Evolutionary conservation across 1,140 invertebrate species (phyloP), one percentile per base, ranked within the genome.

Genomic region (Sycophila sp.): DNA sequence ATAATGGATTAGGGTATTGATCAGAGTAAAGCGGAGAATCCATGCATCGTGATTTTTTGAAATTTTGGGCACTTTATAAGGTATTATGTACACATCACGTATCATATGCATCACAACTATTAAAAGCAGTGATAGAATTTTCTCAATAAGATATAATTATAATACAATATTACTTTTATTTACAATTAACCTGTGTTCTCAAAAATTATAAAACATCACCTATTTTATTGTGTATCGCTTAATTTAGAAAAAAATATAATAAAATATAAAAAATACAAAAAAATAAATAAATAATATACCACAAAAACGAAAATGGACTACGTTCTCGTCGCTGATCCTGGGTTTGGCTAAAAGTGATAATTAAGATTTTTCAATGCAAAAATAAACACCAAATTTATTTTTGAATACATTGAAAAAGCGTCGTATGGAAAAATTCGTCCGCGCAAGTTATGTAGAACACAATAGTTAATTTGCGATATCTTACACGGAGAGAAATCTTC

Each of bases 1-100:
- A 69, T 60, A 49, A 60, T 58, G 66, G 55, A 17, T 60, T 69
- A 36, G 66, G 66, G 42, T 47, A 34, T 36, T 69, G 66, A 56
- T 69, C 65, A 15, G 47, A 66, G 17, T 49, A 66, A 36, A 55
- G 47, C 19, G 49, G 34, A 36, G 49, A 66, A 47, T 40, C 53
- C 8, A 10, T 67, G 3, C 51, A 58, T 42, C 65, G 24, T 13
- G 53, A 58, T 28, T 67, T 67, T 67, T 58, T 67, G 15, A 67
- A 26, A 47, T 24, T 56, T 24, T 67, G 36, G 34, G 38, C 10
- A 13, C 36, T 34, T 2, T 56, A 67, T 24, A 67, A 67, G 26
- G 28, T 67, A 24, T 32, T 4, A 32, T 19, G 10, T 40, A 59
- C 24, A 38, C 17, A 59, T 38, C 6, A 40, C 19, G 36, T 22